Base-by-base conservation (phyloP, 1,140 invertebrate genomes). In the Drosophila mojavensis region DNA sequence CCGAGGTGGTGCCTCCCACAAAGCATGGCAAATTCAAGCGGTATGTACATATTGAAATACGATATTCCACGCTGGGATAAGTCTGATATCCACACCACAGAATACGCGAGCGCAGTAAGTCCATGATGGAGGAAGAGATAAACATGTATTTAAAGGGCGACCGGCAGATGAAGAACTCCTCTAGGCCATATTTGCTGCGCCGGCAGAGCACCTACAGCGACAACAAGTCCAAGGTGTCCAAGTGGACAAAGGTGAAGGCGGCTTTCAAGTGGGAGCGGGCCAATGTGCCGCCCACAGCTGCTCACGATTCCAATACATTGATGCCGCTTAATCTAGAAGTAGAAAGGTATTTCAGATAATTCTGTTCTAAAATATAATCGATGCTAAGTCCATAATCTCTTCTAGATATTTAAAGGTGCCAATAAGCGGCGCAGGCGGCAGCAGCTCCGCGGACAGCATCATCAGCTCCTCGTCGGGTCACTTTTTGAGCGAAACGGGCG, bases 181-280 rank as follows among this genome's bases (percentile, higher is more conserved):
- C 84, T 3, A 69, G 79, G 9, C 89, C 79, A 0, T 88, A 91
- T n/a, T 66, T 83, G n/a, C 54, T 80, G 30, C 79, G 92, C 0
- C 81, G 91, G 2, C 91, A 91, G 59, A 92, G 89, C 74, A 91
- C 89, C 5, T 91, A 90, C 65, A 86, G 78, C 48, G 91, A 92
- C 58, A 90, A 88, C 61, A 92, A 92, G 70, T 88, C 89, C 15
- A 92, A 92, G 64, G 92, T 92, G 7, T 97, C 96, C 0, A 96
- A 96, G 80, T 97, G 96, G 96, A 97, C 95, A 2, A 95, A 95
- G 90, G 96, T 97, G 7, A 97, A 97, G 92, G 96, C 96, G 20
- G 96, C 96, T 10, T 96, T 97, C 72, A 95, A 95, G 79, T 96
- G 94, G 95, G 95, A 96, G 78, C 94, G 93, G n/a, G 94, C 94